Evolutionary conservation across 2,888 invertebrate species (phyloP).

Genomic region (Chesias legatella): DNA sequence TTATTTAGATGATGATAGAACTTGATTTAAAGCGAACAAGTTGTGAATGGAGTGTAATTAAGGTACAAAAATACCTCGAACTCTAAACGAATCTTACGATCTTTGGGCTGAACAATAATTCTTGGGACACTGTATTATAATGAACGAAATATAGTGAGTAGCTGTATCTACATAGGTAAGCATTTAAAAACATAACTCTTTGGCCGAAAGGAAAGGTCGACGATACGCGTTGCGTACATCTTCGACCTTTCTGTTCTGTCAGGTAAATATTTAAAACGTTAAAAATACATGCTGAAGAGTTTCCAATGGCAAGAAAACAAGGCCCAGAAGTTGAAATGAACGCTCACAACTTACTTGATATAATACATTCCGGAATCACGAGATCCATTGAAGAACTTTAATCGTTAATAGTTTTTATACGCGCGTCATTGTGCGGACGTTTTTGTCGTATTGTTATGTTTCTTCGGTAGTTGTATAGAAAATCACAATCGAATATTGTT

Average conservation of each 20-base stretch:
- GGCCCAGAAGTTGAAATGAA: conserved; percentile 10
- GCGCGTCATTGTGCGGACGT: conserved; percentile 24
- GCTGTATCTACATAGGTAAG: too few relatives aligned
- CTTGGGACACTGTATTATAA: too few relatives aligned
- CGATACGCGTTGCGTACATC: not conserved
- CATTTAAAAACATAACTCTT: not conserved
- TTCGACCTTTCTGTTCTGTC: not conserved
- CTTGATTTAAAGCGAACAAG: too few relatives aligned
- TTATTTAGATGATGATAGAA: too few relatives aligned
- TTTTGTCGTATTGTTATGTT: conserved; percentile 18
- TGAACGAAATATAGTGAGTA: too few relatives aligned
- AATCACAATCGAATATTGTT: not conserved
- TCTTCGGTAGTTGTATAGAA: conserved; percentile 1
- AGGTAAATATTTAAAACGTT: too few relatives aligned
- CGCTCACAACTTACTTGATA: conserved; percentile 8
- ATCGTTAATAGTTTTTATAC: conserved; percentile 26
- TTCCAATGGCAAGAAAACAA: too few relatives aligned
- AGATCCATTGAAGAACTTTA: conserved; percentile 24
- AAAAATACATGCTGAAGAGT: too few relatives aligned
- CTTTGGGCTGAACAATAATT: too few relatives aligned
- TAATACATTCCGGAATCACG: conserved; percentile 19
- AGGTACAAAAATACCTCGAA: too few relatives aligned
- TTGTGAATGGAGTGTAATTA: too few relatives aligned
- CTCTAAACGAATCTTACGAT: too few relatives aligned
- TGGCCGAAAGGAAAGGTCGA: not conserved